These are phyloP conservation scores for Philopotamus ludificatus DNA, from an alignment of 1,140 invertebrate species.

Conservation along the genomic window DNA sequence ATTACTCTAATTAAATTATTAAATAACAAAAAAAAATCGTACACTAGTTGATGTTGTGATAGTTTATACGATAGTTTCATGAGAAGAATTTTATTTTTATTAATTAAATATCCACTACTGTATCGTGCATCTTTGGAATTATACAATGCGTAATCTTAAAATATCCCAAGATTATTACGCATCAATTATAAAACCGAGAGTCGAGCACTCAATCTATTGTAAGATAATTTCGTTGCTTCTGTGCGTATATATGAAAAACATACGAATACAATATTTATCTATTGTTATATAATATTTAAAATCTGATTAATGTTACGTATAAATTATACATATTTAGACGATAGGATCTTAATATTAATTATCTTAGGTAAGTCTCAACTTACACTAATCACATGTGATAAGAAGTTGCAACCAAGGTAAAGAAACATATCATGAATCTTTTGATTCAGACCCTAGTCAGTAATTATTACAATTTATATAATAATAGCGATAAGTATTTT, in stretches of 20 bases:
- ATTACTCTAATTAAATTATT: neutral
- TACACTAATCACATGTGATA: conserved; percentile 37
- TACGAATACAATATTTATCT: conserved; percentile 18
- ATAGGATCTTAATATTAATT: conserved; percentile 11
- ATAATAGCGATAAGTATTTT: conserved; percentile 10
- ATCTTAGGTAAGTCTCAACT: conserved; percentile 28
- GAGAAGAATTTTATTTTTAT: neutral
- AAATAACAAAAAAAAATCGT: neutral
- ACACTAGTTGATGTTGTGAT: conserved; percentile 27
- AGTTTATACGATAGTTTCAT: neutral
- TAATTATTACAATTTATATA: conserved; percentile 7
- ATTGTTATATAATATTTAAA: conserved; percentile 11
- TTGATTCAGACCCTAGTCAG: conserved; percentile 37
- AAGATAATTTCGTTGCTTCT: conserved; percentile 27
- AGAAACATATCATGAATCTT: conserved; percentile 54
- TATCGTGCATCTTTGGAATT: too few relatives aligned
- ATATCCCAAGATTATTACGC: too few relatives aligned
- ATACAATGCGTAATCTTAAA: too few relatives aligned
- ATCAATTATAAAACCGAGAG: too few relatives aligned
- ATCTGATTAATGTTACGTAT: conserved; percentile 7
- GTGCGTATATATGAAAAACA: too few relatives aligned
- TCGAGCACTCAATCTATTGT: too few relatives aligned
- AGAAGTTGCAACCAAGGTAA: conserved; percentile 54
- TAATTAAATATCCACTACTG: too few relatives aligned
- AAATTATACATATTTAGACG: neutral